Base-by-base conservation (phyloP, 2,797 vertebrate species). In the Phrynocephalus vlangalii region DNA sequence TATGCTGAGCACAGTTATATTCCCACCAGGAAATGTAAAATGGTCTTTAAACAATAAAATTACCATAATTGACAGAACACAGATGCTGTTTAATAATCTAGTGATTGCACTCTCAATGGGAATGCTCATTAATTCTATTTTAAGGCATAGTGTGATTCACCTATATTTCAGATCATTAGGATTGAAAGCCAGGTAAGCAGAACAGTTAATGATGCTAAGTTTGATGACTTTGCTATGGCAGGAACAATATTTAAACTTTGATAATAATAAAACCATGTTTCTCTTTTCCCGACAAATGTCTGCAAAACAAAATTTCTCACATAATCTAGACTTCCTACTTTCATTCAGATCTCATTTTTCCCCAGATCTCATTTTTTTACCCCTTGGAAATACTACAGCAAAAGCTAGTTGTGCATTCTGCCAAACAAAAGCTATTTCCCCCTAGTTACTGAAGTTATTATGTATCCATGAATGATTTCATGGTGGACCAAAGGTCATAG, bases 1-100 rank as follows among this genome's bases (percentile, higher is more conserved):
- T 94, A 92, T 75, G 88, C 86, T 88, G 87, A 90, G 72, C 90
- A 89, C 72, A 93, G 90, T 89, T 94, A 87, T 91, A 89, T 91
- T 93, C 87, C 91, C 91, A 91, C 93, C 87, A 92, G 93, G 92
- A 95, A 93, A 94, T 92, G 91, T 88, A 94, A 94, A 94, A 92
- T 90, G 89, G 87, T 94, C 89, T 92, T 94, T 95, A 93, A 95
- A 95, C 83, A 87, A 87, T 91, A 52, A 92, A 92, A 95, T 94
- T 92, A 94, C 86, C 91, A 93, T 94, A 95, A 95, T 88, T 94
- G 91, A 95, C 94, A 94, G 92, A 94, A 93, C 93, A 94, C 92
- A 95, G 93, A 94, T 94, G 93, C 83, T 94, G 81, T 93, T 95
- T 94, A 95, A 95, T 95, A 94, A 95, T 94, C 93, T 93, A 91